These are phyloP conservation scores for Hestina assimilis DNA, from an alignment of 1,140 invertebrate species.

Conservation along the genomic window DNA sequence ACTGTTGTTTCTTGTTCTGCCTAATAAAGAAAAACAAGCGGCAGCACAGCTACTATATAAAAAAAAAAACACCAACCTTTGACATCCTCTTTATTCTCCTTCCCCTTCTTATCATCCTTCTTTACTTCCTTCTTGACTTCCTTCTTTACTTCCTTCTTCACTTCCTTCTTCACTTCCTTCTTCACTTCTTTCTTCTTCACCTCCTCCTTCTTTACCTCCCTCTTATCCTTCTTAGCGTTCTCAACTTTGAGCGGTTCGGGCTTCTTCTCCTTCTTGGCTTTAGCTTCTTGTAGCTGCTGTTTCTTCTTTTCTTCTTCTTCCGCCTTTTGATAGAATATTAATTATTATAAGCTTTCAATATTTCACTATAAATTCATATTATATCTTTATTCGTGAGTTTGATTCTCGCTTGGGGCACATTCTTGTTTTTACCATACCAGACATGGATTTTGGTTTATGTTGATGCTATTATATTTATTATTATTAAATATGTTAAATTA, in stretches of 20 bases:
- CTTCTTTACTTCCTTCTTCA: slow-evolving; percentile 49
- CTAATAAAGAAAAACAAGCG: no score
- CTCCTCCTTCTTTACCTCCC: slow-evolving; percentile 35
- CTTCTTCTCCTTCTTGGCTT: slow-evolving; percentile 52
- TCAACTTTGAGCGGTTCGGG: slow-evolving; percentile 36
- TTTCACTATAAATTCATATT: neutral
- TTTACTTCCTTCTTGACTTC: slow-evolving; percentile 43
- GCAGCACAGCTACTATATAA: no score
- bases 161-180: slow-evolving; percentile 34
- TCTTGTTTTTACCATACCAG: no score
- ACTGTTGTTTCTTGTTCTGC: no score
- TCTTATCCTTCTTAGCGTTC: slow-evolving; percentile 37
- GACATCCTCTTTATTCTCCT: slow-evolving; percentile 57
- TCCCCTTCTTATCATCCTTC: slow-evolving; percentile 42
- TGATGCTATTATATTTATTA: no score
- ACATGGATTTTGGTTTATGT: no score
- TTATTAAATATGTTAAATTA: no score
- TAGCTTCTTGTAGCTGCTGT: slow-evolving; percentile 42
- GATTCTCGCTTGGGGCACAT: no score
- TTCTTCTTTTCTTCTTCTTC: slow-evolving; percentile 61
- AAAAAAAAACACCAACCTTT: slow-evolving; percentile 34
- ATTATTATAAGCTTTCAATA: neutral
- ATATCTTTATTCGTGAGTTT: no score
- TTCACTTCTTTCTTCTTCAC: slow-evolving; percentile 38
- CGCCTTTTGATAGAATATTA: slow-evolving; percentile 35